Base-by-base conservation (phyloP, 2,797 vertebrate species). In the Hemibagrus guttatus region DNA sequence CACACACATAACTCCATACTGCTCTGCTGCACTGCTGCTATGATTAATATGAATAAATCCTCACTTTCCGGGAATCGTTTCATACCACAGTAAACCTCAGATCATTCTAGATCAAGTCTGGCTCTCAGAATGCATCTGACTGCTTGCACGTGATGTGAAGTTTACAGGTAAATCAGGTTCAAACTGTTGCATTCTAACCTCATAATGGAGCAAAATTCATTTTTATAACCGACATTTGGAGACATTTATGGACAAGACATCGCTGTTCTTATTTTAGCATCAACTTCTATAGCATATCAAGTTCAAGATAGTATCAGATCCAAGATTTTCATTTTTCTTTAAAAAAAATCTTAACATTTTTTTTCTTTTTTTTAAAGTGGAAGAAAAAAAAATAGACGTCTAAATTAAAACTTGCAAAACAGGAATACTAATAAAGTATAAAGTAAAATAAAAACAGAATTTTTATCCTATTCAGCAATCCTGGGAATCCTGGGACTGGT, bases 41-140 rank as follows among this genome's bases (percentile, higher is more conserved):
- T 69, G 14, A 52, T 31, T 49, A 74, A 3, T 56, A 81, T 84
- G 52, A 81, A 75, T 46, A 85, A 66, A 54, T 39, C 49, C 9
- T 21, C 9, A 21, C 71, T 68, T 19, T 8, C 1, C 3, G 9
- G 23, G 35, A 64, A 88, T 59, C 26, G 31, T 35, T 64, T 81
- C 23, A 23, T 11, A 59, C 49, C 52, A 17, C 4, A 11, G 19
- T 46, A 63, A 81, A 64, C 59, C 21, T 39, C 19, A 3, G 76
- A 79, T 6, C 52, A 23, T 58, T 80, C 35, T 23, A 6, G 7
- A 63, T 12, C n/a, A 46, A 8, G 52, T 13, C 9, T 79, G 14
- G 1, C 7, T 21, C 12, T 35, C 6, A 76, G 39, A 11, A 13
- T 8, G 39, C 21, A 6, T 16, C 72, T n/a, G 39, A 31, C 28